Evolutionary conservation across 1,140 invertebrate genomes (phyloP), one percentile per base, ranked within the genome.

Genomic region (Acromyrmex echinatior): DNA sequence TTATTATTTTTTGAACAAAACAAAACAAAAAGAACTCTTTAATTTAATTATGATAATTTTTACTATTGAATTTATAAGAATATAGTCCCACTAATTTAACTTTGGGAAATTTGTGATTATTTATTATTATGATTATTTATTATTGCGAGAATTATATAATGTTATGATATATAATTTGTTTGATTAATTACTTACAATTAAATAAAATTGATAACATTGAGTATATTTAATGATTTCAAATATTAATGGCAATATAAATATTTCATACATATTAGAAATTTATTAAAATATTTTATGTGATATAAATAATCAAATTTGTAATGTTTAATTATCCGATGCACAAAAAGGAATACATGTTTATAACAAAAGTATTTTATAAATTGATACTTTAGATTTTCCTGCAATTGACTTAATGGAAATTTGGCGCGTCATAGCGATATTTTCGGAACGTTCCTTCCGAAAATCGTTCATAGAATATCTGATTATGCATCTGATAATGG

Each of bases 401-500:
- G 45, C 14, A 18, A 53, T 66, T 53, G 31, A 56, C 6, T 66
- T 56, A 66, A 53, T 70, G 21, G 12, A 35, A 31, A 0, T 80
- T 39, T 16, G 31, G 28, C 12, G 1, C 2, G n/a, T 9, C 10
- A 31, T 39, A 21, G 9, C 25, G 3, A 6, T 68, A 53, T 68
- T 80, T 68, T 35, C 31, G 4, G 65, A 16, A 0, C 5, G 31
- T 53, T 80, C 51, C 62, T 39, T 81, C 39, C 16, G 65, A 60
- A 56, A 81, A 71, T 71, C 53, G 35, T 70, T 25, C 9, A 6
- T 31, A 9, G 12, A 45, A 71, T 71, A 81, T 81, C 35, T 71
- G 66, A 58, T 56, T 56, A 71, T 58, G 51, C 51, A 68, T 58
- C 6, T 25, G 66, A 81, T 71, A 71, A 81, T 81, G 21, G 31